Conservation (phyloP, 2,888 invertebrate genomes). For the Orchesellides sinensis region DNA sequence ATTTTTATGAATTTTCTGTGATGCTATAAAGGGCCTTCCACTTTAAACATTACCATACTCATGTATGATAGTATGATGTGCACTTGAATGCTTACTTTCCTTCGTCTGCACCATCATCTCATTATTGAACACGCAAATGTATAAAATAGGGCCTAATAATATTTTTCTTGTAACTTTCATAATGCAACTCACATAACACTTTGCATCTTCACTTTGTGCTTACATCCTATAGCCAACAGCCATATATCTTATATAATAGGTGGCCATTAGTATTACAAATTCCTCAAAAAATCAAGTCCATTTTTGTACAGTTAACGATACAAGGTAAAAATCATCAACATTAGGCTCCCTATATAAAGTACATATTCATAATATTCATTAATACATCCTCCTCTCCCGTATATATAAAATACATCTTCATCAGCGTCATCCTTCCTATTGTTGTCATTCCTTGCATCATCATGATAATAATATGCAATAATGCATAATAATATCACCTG, state of each 20-base stretch:
- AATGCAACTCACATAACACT: background rate
- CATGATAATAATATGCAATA: background rate
- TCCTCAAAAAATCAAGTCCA: slow-evolving; percentile 19
- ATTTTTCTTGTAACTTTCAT: slow-evolving; percentile 3
- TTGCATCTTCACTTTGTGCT: background rate
- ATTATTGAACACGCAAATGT: slow-evolving; percentile 6
- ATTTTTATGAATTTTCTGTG: background rate
- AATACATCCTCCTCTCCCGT: too few species aligned
- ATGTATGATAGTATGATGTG: background rate
- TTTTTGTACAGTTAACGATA: slow-evolving; percentile 5
- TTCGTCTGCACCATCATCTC: slow-evolving; percentile 14
- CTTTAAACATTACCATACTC: background rate
- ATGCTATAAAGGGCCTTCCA: too few species aligned
- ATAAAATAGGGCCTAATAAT: too few species aligned
- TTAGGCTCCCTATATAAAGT: too few species aligned
- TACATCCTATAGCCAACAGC: too few species aligned
- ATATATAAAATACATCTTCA: too few species aligned
- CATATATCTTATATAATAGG: too few species aligned
- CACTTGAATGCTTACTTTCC: too few species aligned
- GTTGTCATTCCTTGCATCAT: slow-evolving; percentile 19
- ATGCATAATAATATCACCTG: background rate
- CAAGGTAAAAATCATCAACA: slow-evolving; percentile 11
- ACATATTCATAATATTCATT: too few species aligned
- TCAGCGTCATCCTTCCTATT: slow-evolving; percentile 18
- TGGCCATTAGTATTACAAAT: background rate